Base-by-base conservation (phyloP, 2,113 vertebrate species). In the Oncorhynchus mykiss region DNA sequence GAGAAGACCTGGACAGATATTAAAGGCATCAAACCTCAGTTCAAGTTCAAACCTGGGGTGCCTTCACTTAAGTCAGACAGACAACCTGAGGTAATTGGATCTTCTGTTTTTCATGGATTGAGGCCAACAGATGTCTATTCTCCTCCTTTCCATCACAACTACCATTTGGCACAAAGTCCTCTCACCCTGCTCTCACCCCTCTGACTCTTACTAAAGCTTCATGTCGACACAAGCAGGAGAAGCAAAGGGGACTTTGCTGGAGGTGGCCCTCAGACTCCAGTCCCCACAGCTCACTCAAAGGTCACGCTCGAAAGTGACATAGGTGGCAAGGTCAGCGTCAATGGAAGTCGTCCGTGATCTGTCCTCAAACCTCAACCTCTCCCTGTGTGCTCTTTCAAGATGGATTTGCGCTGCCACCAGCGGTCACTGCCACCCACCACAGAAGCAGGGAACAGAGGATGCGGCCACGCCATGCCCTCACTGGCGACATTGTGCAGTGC, bases 321-420 rank as follows among this genome's bases (percentile, higher is more conserved):
- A 73, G 39, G 79, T 82, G 39, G 39, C 85, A 83, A 86, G 90
- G 88, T 91, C 88, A 84, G 64, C 76, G 79, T 87, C 84, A 79
- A 77, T 25, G 59, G 11, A 69, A 64, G 80, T 80, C 16, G 62
- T 82, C 68, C 3, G 7, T 65, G 77, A 82, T 82, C 80, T 29
- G 75, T 74, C 73, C 73, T 65, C 80, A 9, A 66, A 80, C 73
- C 67, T 45, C 77, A 34, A 20, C 34, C 77, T 77, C 75, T 80
- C 71, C 71, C 74, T 77, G 20, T 60, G 59, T 34, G 70, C 7
- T 54, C 45, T 59, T 14, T 67, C 54, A 39, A 54, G 31, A 71
- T 51, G 62, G 39, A 16, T 7, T 6, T 12, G 24, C 2, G 13
- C 60, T 74, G 72, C n/a, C 72, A 64, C 62, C 29, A 54, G 27